Evolutionary conservation across 2,797 vertebrate species (phyloP), one percentile per base, ranked within the genome.

Genomic region (Microctenopoma steveboyesi): DNA sequence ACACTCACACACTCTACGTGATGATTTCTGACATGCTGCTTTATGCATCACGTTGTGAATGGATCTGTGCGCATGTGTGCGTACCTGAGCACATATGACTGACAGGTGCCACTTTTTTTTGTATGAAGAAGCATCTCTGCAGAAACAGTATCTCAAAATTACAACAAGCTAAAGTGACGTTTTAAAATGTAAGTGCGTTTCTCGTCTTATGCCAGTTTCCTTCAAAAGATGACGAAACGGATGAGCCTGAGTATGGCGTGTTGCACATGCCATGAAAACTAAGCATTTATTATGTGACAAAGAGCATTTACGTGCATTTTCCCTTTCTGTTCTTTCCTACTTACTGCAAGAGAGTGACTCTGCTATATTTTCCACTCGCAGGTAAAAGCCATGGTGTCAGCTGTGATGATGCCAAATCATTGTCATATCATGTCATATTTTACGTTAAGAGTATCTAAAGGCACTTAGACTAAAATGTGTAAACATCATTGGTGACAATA

Each of bases 1-100:
- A 39, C 10, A 62, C 46, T 55, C 39, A 64, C 50, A 46, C 14
- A 69, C 51, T 37, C 57, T 58, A 70, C 50, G 37, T 14, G 4
- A 56, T 51, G 30, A 56, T 37, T 28, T 78, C 22, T 54, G 53
- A 75, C 42, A 65, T 74, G 79, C 74, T 84, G 78, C 83, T 85
- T 27, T 61, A 42, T 22, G 56, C 64, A 39, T 49, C 13, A 14
- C 66, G 42, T 63, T 49, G 37, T 60, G 78, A 69, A 46, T n/a
- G 64, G 59, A 40, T 62, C 53, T 64, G 47, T 71, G 52, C 30
- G 64, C 62, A 40, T 63, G 57, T 64, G 48, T 71, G 52, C 33
- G 66, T 56, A 37, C 69, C 4, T 39, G 45, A 12, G 33, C 45
- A 53, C 51, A 2, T 16, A 10, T 75, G 60, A 9, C 8, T 49